A percentile compares a stretch with the other conserved stretches of the same genome.
These are phyloP conservation scores for Dorcus hopei DNA, from an alignment of 2,888 invertebrate species.

Conservation along the genomic window DNA sequence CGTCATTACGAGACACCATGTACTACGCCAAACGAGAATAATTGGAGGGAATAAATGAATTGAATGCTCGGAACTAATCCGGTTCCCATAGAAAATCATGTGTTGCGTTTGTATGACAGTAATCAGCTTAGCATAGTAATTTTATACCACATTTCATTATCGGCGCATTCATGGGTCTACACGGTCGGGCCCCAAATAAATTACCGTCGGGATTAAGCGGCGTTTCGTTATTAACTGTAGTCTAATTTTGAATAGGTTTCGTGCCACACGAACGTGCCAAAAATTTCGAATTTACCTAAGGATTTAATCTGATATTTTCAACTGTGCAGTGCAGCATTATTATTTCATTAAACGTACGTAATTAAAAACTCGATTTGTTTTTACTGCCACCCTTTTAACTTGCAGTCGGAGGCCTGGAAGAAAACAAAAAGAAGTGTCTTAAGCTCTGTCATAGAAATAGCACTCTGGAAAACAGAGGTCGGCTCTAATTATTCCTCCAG, in stretches of 20 bases:
- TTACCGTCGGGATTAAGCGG: conserved; percentile 11
- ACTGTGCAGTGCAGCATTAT: not conserved
- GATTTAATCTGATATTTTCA: not conserved
- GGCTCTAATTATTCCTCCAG: too few relatives aligned
- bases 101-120: conserved; percentile 3
- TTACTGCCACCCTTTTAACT: too few relatives aligned
- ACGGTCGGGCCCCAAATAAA: conserved; percentile 8
- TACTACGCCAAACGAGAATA: not conserved
- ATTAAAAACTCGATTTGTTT: too few relatives aligned
- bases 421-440: too few relatives aligned
- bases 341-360: too few relatives aligned
- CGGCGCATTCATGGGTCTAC: conserved; percentile 12
- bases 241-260: conserved; percentile 6
- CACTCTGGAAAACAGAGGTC: too few relatives aligned
- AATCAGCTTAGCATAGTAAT: conserved; percentile 19
- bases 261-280: not conserved
- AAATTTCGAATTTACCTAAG: not conserved
- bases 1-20: not conserved
- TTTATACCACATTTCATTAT: conserved; percentile 20
- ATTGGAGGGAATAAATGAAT: not conserved
- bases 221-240: conserved; percentile 11
- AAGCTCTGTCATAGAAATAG: too few relatives aligned
- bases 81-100: not conserved
- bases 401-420: too few relatives aligned
- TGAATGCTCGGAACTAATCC: not conserved